phyloP scores from a whole-genome alignment of 2,888 invertebrate species.

The Metacarcinus magister region DNA sequence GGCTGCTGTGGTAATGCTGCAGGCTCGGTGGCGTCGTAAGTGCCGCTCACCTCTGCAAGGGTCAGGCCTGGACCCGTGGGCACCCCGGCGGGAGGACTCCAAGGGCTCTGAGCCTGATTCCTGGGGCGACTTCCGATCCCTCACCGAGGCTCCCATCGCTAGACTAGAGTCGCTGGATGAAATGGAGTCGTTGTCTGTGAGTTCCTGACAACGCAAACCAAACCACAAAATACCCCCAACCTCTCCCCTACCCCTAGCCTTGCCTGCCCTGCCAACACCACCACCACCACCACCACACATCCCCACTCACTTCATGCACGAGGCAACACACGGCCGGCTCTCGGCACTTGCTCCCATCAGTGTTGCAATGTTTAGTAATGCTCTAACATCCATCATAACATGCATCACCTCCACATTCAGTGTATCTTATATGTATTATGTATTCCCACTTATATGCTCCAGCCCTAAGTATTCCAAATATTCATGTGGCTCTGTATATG shows the following conservation, averaged over 20 bases:
- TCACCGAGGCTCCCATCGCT: slow-evolving; percentile 82
- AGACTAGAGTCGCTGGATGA: slow-evolving; percentile 82
- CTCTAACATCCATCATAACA: slow-evolving; percentile 31
- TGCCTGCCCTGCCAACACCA: slow-evolving; percentile 64
- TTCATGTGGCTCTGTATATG: not conserved
- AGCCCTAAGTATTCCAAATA: not conserved
- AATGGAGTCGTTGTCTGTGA: slow-evolving; percentile 82
- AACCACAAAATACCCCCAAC: slow-evolving; percentile 59
- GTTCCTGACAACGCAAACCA: slow-evolving; percentile 73
- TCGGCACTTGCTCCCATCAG: slow-evolving; percentile 1
- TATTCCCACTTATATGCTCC: not conserved
- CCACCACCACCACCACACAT: slow-evolving; percentile 65
- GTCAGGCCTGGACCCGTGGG: slow-evolving; percentile 81
- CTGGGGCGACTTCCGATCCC: slow-evolving; percentile 82
- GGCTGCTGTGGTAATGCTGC: slow-evolving; percentile 77
- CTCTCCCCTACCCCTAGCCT: slow-evolving; percentile 62
- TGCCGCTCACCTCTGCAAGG: slow-evolving; percentile 81
- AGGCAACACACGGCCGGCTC: slow-evolving; percentile 12
- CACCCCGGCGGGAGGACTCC: slow-evolving; percentile 81
- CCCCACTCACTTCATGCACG: slow-evolving; percentile 64
- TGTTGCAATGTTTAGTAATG: slow-evolving; percentile 60
- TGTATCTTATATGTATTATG: slow-evolving; percentile 43
- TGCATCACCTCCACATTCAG: slow-evolving; percentile 38
- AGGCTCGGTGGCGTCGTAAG: slow-evolving; percentile 82
- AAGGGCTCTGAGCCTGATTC: slow-evolving; percentile 82